These are phyloP conservation scores for Neomorphus geoffroyi DNA, from an alignment of 2,797 vertebrate species.

Conservation along the genomic window DNA sequence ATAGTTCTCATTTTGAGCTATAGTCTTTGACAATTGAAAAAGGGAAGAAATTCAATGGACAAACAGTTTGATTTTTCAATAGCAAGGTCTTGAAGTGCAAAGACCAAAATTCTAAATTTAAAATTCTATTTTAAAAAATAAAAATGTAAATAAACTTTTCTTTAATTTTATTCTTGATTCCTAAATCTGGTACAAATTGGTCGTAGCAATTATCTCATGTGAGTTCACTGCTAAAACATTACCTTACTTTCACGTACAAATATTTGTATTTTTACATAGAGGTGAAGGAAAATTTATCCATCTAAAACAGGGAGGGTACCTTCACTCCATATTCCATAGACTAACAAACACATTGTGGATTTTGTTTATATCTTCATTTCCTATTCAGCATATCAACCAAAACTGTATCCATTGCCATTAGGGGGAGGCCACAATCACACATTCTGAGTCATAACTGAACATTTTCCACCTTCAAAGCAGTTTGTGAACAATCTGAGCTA, in stretches of 20 bases:
- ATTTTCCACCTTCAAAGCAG: constrained; percentile 35
- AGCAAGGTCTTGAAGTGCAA: background rate
- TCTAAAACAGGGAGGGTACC: background rate
- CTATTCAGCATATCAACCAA: background rate
- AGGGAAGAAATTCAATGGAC: background rate
- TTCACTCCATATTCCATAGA: background rate
- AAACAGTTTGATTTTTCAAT: background rate
- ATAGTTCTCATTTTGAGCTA: background rate
- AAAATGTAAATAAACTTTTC: background rate
- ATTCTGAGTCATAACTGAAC: constrained; percentile 25
- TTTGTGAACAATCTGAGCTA: background rate
- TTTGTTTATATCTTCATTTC: background rate
- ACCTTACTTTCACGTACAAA: background rate
- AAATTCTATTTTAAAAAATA: background rate
- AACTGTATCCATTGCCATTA: background rate
- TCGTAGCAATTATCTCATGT: background rate
- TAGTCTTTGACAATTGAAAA: background rate
- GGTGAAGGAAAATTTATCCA: background rate
- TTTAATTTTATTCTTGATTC: background rate
- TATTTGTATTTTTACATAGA: background rate
- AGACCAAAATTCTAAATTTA: background rate
- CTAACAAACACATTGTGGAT: background rate
- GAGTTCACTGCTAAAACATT: background rate
- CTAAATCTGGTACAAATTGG: background rate
- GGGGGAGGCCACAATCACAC: background rate